These are phyloP conservation scores for Lithophane semibrunnea DNA, from an alignment of 2,888 invertebrate genomes.

Conservation along the genomic window DNA sequence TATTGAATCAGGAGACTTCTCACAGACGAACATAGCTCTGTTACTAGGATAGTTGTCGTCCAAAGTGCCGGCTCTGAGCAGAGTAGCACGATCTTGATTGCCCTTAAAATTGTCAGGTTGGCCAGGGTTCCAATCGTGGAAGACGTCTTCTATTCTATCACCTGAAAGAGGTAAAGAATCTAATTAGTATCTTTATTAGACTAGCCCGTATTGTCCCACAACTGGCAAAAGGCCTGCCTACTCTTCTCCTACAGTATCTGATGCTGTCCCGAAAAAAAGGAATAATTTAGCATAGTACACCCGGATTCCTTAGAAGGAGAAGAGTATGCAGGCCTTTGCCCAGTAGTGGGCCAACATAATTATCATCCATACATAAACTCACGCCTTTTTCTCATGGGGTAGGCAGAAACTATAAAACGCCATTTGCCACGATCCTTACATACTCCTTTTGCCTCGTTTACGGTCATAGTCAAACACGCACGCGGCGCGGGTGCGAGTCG, in stretches of 20 bases:
- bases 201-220: not conserved
- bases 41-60: not conserved
- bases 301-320: too few species aligned
- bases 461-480: not conserved
- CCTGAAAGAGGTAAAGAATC: constrained; percentile 11
- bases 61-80: constrained; percentile 4
- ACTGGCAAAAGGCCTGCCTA: not conserved
- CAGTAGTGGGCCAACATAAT: too few species aligned
- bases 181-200: constrained; percentile 2
- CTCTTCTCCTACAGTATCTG: not conserved
- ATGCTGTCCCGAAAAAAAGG: too few species aligned
- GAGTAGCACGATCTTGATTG: not conserved
- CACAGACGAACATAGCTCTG: constrained; percentile 38
- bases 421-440: too few species aligned
- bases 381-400: too few species aligned
- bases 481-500: not conserved
- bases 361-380: not conserved
- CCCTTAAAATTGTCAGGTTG: constrained; percentile 7
- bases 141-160: constrained; percentile 26
- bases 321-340: too few species aligned
- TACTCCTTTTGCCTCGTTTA: not conserved
- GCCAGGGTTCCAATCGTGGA: constrained; percentile 11
- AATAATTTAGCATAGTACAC: too few species aligned
- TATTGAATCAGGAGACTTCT: constrained; percentile 32
- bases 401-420: too few species aligned